These are phyloP conservation scores for Enteromius viviparus DNA, from an alignment of 2,797 vertebrate genomes.

Conservation along the genomic window DNA sequence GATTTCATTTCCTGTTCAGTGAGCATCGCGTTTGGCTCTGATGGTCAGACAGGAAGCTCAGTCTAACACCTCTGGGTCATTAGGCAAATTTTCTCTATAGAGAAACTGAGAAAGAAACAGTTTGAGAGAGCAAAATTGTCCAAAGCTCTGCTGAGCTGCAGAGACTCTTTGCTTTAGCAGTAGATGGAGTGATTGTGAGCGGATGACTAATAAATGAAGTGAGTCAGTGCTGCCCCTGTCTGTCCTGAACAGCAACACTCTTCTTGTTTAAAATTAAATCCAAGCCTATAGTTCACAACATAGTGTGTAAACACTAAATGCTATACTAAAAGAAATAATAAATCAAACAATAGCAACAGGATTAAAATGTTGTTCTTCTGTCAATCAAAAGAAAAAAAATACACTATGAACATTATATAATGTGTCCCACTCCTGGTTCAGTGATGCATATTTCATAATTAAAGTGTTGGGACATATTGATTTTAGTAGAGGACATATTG, in stretches of 20 bases:
- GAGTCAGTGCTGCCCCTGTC: constrained; percentile 38
- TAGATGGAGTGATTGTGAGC: constrained; percentile 74
- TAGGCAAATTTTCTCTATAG: constrained; percentile 38
- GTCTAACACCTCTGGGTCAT: constrained; percentile 48
- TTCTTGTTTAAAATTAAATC: background rate
- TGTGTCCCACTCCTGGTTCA: constrained; percentile 3
- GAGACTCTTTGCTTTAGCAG: constrained; percentile 44
- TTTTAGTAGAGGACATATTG: constrained; percentile 28
- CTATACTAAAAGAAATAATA: background rate
- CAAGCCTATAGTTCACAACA: background rate
- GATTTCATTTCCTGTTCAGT: constrained; percentile 32
- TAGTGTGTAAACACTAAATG: background rate
- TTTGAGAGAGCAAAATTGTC: constrained; percentile 41
- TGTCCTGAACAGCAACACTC: constrained; percentile 28
- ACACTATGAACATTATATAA: background rate
- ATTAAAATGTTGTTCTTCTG: background rate
- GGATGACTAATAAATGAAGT: constrained; percentile 68
- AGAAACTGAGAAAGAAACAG: constrained; percentile 22
- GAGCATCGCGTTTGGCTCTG: constrained; percentile 32
- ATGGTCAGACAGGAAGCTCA: constrained; percentile 17
- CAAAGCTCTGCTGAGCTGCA: constrained; percentile 34
- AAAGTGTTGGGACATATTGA: constrained; percentile 34
- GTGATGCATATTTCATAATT: constrained; percentile 25
- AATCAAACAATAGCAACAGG: background rate
- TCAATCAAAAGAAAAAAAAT: background rate